Percentiles rank a stretch among this genome's conserved stretches.
phyloP scores from a whole-genome alignment of 2,888 invertebrate species.

The Asteroscopus sphinx region DNA sequence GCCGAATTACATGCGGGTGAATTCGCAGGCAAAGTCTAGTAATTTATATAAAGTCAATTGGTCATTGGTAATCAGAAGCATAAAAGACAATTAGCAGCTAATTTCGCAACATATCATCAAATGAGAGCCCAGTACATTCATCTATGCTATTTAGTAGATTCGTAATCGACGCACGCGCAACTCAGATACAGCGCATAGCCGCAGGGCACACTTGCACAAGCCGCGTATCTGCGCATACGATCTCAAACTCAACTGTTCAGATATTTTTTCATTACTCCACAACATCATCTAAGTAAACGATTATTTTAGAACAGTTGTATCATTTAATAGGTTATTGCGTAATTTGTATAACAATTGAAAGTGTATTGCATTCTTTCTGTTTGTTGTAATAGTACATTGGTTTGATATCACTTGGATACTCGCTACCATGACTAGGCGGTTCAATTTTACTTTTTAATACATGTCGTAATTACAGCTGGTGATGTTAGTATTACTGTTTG shows the following conservation, averaged over 20 bases:
- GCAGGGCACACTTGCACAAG: slow-evolving; percentile 73
- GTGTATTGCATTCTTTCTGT: slow-evolving; percentile 63
- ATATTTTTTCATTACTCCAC: slow-evolving; percentile 71
- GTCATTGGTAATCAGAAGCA: background rate
- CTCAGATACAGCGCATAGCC: slow-evolving; percentile 67
- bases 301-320: slow-evolving; percentile 75
- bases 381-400: slow-evolving; percentile 41
- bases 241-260: slow-evolving; percentile 63
- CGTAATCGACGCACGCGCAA: slow-evolving; percentile 69
- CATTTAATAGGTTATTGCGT: slow-evolving; percentile 79
- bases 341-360: slow-evolving; percentile 74
- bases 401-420: slow-evolving; percentile 24
- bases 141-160: slow-evolving; percentile 66
- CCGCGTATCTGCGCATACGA: slow-evolving; percentile 69
- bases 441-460: slow-evolving; percentile 11
- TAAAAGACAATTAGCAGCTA: background rate
- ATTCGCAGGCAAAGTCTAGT: no score
- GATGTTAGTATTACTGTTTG: background rate
- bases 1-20: no score
- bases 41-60: background rate
- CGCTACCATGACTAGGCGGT: slow-evolving; percentile 26
- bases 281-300: slow-evolving; percentile 79
- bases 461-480: background rate
- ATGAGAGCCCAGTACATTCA: slow-evolving; percentile 43
- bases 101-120: slow-evolving; percentile 63